Evolutionary conservation across 2,797 vertebrate species (phyloP).

Genomic region (Hoplostethus mediterraneus): DNA sequence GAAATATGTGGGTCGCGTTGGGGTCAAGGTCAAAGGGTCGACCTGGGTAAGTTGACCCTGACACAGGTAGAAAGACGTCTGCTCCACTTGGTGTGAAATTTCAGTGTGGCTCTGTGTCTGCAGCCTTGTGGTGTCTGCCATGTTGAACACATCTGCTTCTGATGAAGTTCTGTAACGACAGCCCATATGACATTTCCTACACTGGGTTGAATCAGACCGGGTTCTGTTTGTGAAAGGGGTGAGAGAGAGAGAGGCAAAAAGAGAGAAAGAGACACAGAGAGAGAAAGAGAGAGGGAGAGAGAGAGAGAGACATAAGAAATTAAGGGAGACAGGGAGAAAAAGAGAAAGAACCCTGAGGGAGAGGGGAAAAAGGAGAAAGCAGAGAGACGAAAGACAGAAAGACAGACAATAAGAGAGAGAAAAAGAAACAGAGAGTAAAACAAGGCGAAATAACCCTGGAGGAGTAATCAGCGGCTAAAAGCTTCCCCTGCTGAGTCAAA

Average conservation of each 20-base stretch:
- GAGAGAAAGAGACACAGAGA: neutral
- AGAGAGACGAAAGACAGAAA: neutral
- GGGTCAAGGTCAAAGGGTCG: no score
- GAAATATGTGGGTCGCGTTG: no score
- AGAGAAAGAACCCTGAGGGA: neutral
- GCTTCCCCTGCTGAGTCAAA: slow-evolving; percentile 80
- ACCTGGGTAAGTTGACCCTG: no score
- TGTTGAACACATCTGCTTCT: slow-evolving; percentile 13
- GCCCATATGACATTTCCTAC: neutral
- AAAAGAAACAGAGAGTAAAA: slow-evolving; percentile 68
- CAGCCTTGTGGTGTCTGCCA: slow-evolving; percentile 20
- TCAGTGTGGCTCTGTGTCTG: slow-evolving; percentile 8
- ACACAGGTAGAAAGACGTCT: no score
- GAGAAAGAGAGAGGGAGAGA: neutral
- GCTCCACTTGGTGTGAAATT: no score
- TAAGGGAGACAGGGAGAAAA: neutral
- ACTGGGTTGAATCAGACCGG: no score
- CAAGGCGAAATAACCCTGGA: slow-evolving; percentile 75
- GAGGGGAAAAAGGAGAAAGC: neutral
- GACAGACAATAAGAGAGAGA: slow-evolving; percentile 17
- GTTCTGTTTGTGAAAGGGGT: slow-evolving; percentile 13
- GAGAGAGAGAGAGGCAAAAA: neutral
- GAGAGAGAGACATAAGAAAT: neutral
- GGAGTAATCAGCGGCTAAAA: slow-evolving; percentile 82
- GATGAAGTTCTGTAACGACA: neutral